Conservation (phyloP, 2,797 vertebrate species). For the Psittacula derbiana region DNA sequence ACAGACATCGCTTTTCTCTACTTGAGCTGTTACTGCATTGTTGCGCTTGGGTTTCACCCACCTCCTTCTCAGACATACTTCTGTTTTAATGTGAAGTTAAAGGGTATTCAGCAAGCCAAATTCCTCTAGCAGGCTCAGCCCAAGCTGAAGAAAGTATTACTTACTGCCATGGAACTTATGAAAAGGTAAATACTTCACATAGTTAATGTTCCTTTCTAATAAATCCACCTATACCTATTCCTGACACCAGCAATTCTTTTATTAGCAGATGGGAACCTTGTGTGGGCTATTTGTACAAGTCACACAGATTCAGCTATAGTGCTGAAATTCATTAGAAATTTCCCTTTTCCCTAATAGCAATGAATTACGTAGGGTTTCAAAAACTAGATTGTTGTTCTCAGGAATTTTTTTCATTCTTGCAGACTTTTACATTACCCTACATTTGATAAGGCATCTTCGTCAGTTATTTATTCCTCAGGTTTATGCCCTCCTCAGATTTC, state of each 20-base stretch:
- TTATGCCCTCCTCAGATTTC: not conserved
- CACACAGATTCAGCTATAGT: not conserved
- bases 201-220: not conserved
- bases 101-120: not conserved
- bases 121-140: not conserved
- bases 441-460: not conserved
- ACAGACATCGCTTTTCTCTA: not conserved
- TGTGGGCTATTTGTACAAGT: not conserved
- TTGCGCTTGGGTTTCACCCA: not conserved
- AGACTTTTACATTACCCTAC: not conserved
- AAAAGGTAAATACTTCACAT: not conserved
- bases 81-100: not conserved
- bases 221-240: not conserved
- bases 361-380: not conserved
- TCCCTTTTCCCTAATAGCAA: not conserved
- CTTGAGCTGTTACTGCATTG: not conserved
- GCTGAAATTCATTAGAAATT: not conserved
- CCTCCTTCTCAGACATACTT: not conserved
- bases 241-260: not conserved
- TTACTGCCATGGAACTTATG: accelerated
- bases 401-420: not conserved
- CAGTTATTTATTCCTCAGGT: not conserved
- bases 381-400: not conserved
- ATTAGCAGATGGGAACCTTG: not conserved
- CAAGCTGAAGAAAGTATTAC: not conserved